A percentile compares a stretch with the other conserved stretches of the same genome.
phyloP scores from a whole-genome alignment of 1,140 invertebrate genomes.

The Bombus difficillimus region DNA sequence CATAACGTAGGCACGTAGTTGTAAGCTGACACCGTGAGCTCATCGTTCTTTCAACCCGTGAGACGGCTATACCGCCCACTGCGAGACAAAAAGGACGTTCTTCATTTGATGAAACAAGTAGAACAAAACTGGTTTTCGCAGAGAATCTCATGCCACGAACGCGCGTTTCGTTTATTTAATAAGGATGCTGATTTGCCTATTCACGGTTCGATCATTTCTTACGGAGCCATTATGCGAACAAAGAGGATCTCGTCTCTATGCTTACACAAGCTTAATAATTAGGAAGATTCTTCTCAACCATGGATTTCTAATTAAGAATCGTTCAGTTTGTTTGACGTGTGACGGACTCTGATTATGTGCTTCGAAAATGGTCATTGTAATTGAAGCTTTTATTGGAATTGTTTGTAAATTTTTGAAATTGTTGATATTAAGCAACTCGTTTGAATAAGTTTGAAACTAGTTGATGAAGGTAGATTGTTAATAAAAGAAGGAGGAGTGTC shows the following conservation, averaged over 20 bases:
- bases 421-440: not conserved
- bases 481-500: not conserved
- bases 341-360: too few relatives aligned
- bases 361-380: too few relatives aligned
- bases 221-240: not conserved
- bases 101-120: slow-evolving; percentile 52
- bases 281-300: not conserved
- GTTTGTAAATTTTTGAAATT: too few relatives aligned
- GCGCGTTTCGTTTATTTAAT: slow-evolving; percentile 14
- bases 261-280: not conserved
- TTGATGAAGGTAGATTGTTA: not conserved
- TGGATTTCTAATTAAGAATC: not conserved
- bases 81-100: slow-evolving; percentile 68
- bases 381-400: not conserved
- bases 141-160: slow-evolving; percentile 56
- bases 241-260: not conserved
- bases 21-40: slow-evolving; percentile 67
- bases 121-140: slow-evolving; percentile 47
- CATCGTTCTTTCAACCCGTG: slow-evolving; percentile 51
- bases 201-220: slow-evolving; percentile 16
- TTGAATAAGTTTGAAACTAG: too few relatives aligned
- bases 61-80: slow-evolving; percentile 63
- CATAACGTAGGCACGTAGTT: slow-evolving; percentile 52
- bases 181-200: slow-evolving; percentile 11
- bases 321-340: not conserved